phyloP scores from a whole-genome alignment of 2,888 invertebrate genomes.

The Matsumyia berberina region DNA sequence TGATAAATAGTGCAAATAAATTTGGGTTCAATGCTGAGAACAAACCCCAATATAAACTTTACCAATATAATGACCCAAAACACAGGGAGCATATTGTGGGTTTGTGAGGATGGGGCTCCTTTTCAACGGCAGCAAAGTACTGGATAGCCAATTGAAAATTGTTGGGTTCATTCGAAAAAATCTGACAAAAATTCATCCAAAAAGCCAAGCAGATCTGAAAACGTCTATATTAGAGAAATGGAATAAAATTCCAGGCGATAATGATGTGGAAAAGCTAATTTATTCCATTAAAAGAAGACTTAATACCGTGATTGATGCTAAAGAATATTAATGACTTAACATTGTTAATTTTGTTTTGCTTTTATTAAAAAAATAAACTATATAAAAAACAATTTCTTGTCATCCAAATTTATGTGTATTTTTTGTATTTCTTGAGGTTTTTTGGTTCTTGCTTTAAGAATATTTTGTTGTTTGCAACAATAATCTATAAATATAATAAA shows the following conservation, averaged over 20 bases:
- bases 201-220: background rate
- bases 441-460: too few species aligned
- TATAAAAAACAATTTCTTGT: too few species aligned
- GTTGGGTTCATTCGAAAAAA: background rate
- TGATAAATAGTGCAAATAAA: constrained; percentile 55
- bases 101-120: too few species aligned
- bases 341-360: too few species aligned
- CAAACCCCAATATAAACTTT: constrained; percentile 54
- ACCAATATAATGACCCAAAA: constrained; percentile 56
- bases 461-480: too few species aligned
- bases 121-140: constrained; percentile 6
- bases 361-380: too few species aligned
- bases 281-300: constrained; percentile 36
- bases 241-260: constrained; percentile 49
- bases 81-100: background rate
- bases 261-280: constrained; percentile 38
- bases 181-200: background rate
- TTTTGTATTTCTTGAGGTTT: too few species aligned
- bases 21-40: constrained; percentile 41
- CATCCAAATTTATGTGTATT: too few species aligned
- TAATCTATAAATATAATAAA: too few species aligned
- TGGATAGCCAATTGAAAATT: too few species aligned
- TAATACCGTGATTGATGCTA: constrained; percentile 37
- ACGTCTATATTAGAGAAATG: background rate
- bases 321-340: constrained; percentile 3